Evolutionary conservation across 92 coral and sea anemone species (phyloP), one percentile per base, ranked within the genome.

Genomic region (Zoanthus gigantus): DNA sequence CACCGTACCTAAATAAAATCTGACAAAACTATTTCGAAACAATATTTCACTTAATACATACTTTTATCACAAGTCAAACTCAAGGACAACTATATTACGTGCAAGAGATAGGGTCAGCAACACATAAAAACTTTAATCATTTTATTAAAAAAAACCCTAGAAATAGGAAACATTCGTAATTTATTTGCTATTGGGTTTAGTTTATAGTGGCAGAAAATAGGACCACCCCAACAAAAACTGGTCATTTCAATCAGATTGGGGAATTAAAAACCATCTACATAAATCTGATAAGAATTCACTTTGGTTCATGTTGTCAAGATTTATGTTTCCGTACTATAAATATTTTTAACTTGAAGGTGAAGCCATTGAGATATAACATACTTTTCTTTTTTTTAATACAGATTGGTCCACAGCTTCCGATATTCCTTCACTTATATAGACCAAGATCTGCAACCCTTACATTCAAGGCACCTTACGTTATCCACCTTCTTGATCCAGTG

Each of bases 341-440:
- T 57, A 0, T 57, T 57, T 1, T 57, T 57, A 12, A 12, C 63
- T 57, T 7, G 63, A 57, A 57, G 63, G 63, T 1, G 74, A 69
- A 69, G 14, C 29, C 9, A 69, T 69, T 69, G 16, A 23, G 23
- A 67, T 29, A 69, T 69, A 57, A 3, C 0, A 5, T 6, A 29
- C 4, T 28, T 4, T 4, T 23, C 30, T 69, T 69, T 14, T 32
- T 72, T 72, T 72, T 7, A 8, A n/a, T 44, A 44, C 53, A 72
- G 52, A 72, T 72, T 37, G 77, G 77, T 37, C 77, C 2, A 44
- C 77, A 72, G 52, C 77, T 72, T 72, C 23, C 77, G 7, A 72
- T 44, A 32, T 72, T 72, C 28, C 54, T 72, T 4, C 77, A 72
- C 16, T 44, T 72, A 34, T 72, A 42, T 44, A 72, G 77, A 44